Base-by-base conservation (phyloP, 2,113 vertebrate species). In the Mus musculus region DNA sequence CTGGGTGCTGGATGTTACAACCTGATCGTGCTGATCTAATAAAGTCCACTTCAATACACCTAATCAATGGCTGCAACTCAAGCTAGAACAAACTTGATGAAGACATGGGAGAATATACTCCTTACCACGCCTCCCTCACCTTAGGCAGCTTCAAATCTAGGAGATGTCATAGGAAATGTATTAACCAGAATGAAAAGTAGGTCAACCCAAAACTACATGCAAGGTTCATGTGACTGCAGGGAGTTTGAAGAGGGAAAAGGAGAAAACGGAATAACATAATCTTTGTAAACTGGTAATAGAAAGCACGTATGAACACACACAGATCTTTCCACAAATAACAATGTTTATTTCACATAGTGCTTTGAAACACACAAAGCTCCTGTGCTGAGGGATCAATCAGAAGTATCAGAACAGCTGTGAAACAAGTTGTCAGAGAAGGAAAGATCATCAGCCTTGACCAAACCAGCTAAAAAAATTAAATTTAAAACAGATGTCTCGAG, bases 111-210 rank as follows among this genome's bases (percentile, higher is more conserved):
- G 63, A 63, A 80, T 22, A 90, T 80, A 71, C 33, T 30, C 36
- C 73, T 19, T 7, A 30, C 16, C 1, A 87, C 39, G n/a, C n/a
- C n/a, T n/a, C 65, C n/a, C 30, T 80, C 87, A 85, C 24, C 54
- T 96, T 73, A 95, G 71, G 81, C 95, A 94, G 67, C 91, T 73
- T n/a, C 52, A 91, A 73, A 5, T 86, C 67, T 89, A 90, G 8
- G 52, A 46, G 10, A 91, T 86, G 46, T 77, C 81, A 71, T 19
- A 56, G 67, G n/a, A 94, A 85, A 82, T 85, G 87, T 73, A 28
- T 73, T 95, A 81, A 67, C 67, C 65, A 12, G 61, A 85, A 67
- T 42, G 36, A 90, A 17, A 30, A 88, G 28, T 49, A 76, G 12
- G 88, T 10, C 19, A 77, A 61, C 73, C 16, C 20, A 49, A 42